A percentile compares a stretch with the other conserved stretches of the same genome.
Evolutionary conservation across 2,797 vertebrate species (phyloP).

Genomic region (Sebastes kiyomatsui): DNA sequence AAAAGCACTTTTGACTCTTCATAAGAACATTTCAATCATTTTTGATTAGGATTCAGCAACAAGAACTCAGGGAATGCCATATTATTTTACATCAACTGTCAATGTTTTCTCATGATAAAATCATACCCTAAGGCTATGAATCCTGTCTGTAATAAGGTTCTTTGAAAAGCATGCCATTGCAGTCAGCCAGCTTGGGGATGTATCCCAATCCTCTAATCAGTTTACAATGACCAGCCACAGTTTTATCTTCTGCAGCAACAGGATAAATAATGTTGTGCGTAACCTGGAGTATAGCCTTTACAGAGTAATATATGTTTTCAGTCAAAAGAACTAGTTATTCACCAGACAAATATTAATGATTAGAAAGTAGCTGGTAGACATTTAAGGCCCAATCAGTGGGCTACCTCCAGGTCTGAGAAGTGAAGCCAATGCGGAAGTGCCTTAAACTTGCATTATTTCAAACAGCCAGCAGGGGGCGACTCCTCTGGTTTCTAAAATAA

Average conservation of each 20-base stretch:
- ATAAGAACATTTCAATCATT: slow-evolving; percentile 46
- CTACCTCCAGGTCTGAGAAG: no score
- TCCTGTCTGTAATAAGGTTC: slow-evolving; percentile 45
- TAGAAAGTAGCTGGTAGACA: neutral
- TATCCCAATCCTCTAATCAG: slow-evolving; percentile 39
- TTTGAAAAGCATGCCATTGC: slow-evolving; percentile 42
- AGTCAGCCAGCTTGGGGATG: slow-evolving; percentile 31
- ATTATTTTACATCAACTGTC: slow-evolving; percentile 60
- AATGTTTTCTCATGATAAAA: slow-evolving; percentile 58
- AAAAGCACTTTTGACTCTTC: slow-evolving; percentile 54
- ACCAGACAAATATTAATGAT: neutral
- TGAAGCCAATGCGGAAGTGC: no score
- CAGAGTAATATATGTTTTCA: neutral
- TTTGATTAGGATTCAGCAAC: slow-evolving; percentile 46
- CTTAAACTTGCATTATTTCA: no score
- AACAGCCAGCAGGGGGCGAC: no score
- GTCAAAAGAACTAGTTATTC: neutral
- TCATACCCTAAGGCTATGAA: slow-evolving; percentile 50
- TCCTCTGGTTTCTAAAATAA: rapidly evolving
- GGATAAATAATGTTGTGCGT: neutral
- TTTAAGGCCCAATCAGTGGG: neutral
- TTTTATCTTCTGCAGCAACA: neutral
- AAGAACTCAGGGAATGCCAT: slow-evolving; percentile 31
- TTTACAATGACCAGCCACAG: slow-evolving; percentile 36
- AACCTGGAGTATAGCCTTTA: neutral